A percentile compares a stretch with the other conserved stretches of the same genome.
These are phyloP conservation scores for Cosmia trapezina DNA, from an alignment of 2,888 invertebrate genomes.

Conservation along the genomic window DNA sequence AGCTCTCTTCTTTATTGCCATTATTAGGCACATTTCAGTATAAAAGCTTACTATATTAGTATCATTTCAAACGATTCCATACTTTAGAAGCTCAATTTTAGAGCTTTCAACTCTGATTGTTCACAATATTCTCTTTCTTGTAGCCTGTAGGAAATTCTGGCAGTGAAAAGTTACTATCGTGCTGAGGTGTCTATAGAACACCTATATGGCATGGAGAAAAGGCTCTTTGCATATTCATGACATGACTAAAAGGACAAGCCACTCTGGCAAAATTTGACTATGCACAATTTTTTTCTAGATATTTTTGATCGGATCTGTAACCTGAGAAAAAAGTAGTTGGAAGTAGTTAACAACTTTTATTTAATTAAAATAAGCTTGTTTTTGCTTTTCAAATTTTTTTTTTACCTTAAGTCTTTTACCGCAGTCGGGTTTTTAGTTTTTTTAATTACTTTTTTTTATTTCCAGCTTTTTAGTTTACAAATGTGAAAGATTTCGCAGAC, in stretches of 20 bases:
- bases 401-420: too few relatives aligned
- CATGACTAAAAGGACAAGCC: neutral
- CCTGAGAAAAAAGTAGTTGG: neutral
- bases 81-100: neutral
- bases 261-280: neutral
- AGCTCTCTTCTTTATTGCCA: neutral
- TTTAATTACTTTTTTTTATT: too few relatives aligned
- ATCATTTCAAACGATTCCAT: neutral
- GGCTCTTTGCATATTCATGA: neutral
- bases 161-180: neutral
- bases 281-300: neutral
- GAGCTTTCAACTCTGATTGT: neutral
- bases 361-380: too few relatives aligned
- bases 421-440: too few relatives aligned
- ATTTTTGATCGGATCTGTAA: neutral
- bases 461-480: too few relatives aligned
- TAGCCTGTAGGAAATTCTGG: neutral
- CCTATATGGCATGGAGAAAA: neutral
- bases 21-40: neutral
- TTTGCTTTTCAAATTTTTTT: too few relatives aligned
- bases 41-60: neutral
- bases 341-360: too few relatives aligned
- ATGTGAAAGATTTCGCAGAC: too few relatives aligned
- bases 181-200: neutral
- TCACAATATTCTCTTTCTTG: neutral